Conservation (phyloP, 2,888 invertebrate genomes). For the Drosophila phalerata region DNA sequence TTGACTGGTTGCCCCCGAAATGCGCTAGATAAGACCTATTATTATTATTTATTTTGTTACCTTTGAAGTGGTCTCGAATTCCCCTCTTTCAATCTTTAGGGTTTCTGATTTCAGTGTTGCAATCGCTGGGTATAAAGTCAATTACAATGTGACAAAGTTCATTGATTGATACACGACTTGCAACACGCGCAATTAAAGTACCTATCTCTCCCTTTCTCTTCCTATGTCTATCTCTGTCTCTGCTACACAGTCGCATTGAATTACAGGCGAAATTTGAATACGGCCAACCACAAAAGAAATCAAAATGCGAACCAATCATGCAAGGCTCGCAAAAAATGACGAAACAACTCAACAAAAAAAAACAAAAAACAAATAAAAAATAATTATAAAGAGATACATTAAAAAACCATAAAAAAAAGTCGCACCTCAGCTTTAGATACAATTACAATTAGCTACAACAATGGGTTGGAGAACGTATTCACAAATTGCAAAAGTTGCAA, state of each 20-base stretch:
- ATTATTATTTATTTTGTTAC: background rate
- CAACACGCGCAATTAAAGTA: slow-evolving; percentile 5
- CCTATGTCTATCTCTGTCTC: slow-evolving; percentile 10
- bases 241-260: slow-evolving; percentile 37
- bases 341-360: slow-evolving; percentile 12
- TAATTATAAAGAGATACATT: background rate
- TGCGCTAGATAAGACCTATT: slow-evolving; percentile 22
- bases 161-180: slow-evolving; percentile 54
- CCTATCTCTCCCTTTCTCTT: background rate
- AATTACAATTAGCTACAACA: slow-evolving; percentile 55
- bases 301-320: slow-evolving; percentile 66
- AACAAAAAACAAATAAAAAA: background rate
- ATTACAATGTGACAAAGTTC: slow-evolving; percentile 56
- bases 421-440: slow-evolving; percentile 38
- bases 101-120: slow-evolving; percentile 19
- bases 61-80: background rate
- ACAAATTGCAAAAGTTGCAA: slow-evolving; percentile 45
- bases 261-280: slow-evolving; percentile 70
- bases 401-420: slow-evolving; percentile 13
- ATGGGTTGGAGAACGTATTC: slow-evolving; percentile 17
- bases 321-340: slow-evolving; percentile 61
- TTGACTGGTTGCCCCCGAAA: slow-evolving; percentile 43
- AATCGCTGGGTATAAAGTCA: slow-evolving; percentile 6
- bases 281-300: slow-evolving; percentile 58
- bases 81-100: too few relatives aligned